Evolutionary conservation across 1,140 invertebrate species (phyloP).

Genomic region (Diorhabda carinulata): DNA sequence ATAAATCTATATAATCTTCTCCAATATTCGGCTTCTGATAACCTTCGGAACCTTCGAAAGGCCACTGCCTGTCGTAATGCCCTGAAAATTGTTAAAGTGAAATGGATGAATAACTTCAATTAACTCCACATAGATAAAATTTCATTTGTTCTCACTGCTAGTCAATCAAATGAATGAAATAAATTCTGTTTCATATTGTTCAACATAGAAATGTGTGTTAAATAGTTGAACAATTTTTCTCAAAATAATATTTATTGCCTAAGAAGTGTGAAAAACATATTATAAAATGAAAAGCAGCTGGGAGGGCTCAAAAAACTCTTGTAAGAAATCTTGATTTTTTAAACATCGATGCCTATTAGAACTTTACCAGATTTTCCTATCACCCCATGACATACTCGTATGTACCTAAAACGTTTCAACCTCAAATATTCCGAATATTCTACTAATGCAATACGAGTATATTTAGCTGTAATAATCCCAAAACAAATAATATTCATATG

Average conservation of each 20-base stretch:
- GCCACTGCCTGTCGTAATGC: conserved; percentile 36
- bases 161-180: not conserved
- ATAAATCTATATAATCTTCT: conserved; percentile 1
- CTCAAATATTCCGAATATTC: too few species aligned
- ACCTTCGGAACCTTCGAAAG: conserved; percentile 18
- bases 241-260: not conserved
- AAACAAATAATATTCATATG: too few species aligned
- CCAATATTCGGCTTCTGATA: not conserved
- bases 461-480: too few species aligned
- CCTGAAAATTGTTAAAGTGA: conserved; percentile 29
- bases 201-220: not conserved
- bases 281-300: too few species aligned
- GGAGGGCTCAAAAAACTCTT: too few species aligned
- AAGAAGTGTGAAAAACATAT: not conserved
- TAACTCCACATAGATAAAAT: too few species aligned
- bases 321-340: too few species aligned
- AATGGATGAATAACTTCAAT: not conserved
- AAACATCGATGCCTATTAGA: too few species aligned
- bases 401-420: too few species aligned
- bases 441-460: too few species aligned
- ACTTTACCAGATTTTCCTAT: too few species aligned
- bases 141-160: not conserved
- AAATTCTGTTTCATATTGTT: not conserved
- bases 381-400: too few species aligned
- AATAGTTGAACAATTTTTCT: not conserved